Percentiles rank a stretch among this genome's conserved stretches.
These are phyloP conservation scores for Tragopan temminckii DNA, from an alignment of 2,797 vertebrate genomes.

Conservation along the genomic window DNA sequence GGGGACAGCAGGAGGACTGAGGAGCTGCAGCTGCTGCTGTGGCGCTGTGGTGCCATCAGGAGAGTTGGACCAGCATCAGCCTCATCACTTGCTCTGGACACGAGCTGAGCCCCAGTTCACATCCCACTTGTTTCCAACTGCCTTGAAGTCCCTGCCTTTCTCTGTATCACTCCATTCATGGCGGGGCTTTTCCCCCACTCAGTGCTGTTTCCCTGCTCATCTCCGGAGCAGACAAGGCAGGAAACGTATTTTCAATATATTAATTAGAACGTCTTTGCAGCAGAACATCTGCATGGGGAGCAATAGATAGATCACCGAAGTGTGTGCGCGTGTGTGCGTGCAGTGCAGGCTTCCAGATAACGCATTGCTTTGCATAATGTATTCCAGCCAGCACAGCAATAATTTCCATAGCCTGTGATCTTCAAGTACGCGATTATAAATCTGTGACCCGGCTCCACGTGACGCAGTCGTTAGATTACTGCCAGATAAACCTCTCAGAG, in stretches of 20 bases:
- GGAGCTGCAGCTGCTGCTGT: not conserved
- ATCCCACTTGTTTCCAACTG: not conserved
- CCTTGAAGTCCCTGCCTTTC: not conserved
- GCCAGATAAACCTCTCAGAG: not conserved
- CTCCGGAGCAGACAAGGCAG: slow-evolving; percentile 58
- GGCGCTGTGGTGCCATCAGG: accelerated
- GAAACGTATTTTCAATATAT: slow-evolving; percentile 71
- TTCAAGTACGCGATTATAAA: slow-evolving; percentile 48
- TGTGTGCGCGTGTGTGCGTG: not conserved
- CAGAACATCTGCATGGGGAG: slow-evolving; percentile 75
- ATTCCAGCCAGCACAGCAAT: slow-evolving; percentile 70
- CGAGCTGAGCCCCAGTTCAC: not conserved
- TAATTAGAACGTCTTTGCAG: slow-evolving; percentile 77
- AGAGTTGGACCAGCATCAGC: not conserved
- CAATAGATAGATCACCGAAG: slow-evolving; percentile 68
- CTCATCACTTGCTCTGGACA: not conserved
- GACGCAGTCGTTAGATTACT: not conserved
- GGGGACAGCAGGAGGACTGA: not conserved
- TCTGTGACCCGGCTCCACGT: not conserved
- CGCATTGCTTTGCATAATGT: slow-evolving; percentile 76
- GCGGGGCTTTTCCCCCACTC: slow-evolving; percentile 46
- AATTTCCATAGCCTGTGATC: slow-evolving; percentile 64
- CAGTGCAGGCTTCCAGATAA: slow-evolving; percentile 67
- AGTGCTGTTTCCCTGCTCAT: slow-evolving; percentile 32
- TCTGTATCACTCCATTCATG: not conserved